Conservation (phyloP, 92 coral and sea anemone species). For the Phenganax marumi region DNA sequence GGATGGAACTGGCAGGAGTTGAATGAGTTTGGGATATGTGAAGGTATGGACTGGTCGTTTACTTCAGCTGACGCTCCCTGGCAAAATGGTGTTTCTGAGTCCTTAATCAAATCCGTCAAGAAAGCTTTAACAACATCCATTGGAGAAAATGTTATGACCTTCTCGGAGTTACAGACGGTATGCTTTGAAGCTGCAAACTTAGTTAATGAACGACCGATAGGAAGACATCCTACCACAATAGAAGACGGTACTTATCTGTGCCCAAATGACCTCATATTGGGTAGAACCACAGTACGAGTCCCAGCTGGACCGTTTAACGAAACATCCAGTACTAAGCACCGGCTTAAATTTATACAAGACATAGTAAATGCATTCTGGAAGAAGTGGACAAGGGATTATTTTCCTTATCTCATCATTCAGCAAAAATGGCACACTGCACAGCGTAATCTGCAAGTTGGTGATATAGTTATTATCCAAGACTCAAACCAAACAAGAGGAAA, state of each 20-base stretch:
- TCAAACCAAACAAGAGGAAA: conserved; percentile 45
- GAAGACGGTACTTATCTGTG: conserved; percentile 49
- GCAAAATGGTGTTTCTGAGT: conserved; percentile 56
- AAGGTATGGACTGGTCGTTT: not conserved
- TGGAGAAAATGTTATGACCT: conserved; percentile 40
- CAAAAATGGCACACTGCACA: conserved; percentile 50
- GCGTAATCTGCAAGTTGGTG: conserved; percentile 42
- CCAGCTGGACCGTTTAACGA: conserved; percentile 50
- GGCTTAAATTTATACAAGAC: not conserved
- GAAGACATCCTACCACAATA: conserved; percentile 44
- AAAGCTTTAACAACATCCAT: conserved; percentile 37
- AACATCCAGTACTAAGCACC: not conserved
- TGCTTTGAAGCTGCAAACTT: conserved; percentile 50
- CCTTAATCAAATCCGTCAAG: conserved; percentile 56
- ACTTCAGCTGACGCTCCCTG: conserved; percentile 47
- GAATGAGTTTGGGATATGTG: not conserved
- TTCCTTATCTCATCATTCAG: conserved; percentile 31
- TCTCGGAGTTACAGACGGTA: conserved; percentile 46
- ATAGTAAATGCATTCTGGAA: conserved; percentile 44
- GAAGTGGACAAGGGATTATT: conserved; percentile 30
- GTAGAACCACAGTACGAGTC: conserved; percentile 47
- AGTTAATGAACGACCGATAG: conserved; percentile 59
- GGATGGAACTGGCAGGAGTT: not conserved
- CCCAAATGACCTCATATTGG: conserved; percentile 54
- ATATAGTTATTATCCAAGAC: conserved; percentile 38